Evolutionary conservation across 92 coral and sea anemone species (phyloP), one percentile per base, ranked within the genome.

Genomic region (Palythoa heliodiscus): DNA sequence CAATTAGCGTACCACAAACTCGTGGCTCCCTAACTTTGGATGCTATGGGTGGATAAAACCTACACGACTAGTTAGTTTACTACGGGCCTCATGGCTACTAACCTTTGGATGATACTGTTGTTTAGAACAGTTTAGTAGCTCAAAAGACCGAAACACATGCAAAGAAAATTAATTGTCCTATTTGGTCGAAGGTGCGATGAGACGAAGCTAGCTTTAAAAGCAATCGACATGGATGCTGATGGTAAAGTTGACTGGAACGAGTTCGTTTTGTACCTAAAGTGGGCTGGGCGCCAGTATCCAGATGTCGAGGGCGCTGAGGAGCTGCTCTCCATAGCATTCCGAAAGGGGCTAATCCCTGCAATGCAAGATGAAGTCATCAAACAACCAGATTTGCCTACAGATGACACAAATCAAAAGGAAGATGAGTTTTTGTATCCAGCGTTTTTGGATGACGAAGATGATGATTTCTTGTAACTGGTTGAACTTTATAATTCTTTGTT

Each of bases 201-300:
- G 52, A 90, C 96, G 16, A 91, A 83, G 52, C 82, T 71, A 5
- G 96, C 96, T 53, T 70, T 93, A 80, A 74, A 87, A 72, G 96
- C 93, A 3, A 88, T 93, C 69, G 93, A 93, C 63, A 93, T 90
- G 93, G 93, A 93, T 77, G 88, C 66, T 22, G 95, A 93, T 52
- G 95, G 93, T 9, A 52, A 16, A 15, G 93, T 90, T 37, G 95
- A 93, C 82, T 91, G 93, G 93, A 88, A 93, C 82, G 95, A 93
- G 92, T 93, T 93, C 77, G 84, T 90, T 22, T 52, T 93, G 91
- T 93, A 93, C 74, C 90, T 93, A 35, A 93, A 88, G 86, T 93
- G 96, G 96, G 96, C 96, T 29, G 82, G 85, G n/a, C 93, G 92
- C 70, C 88, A 90, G 77, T 93, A 93, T 67, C 96, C 96, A 12